Percentiles rank a stretch among this genome's conserved stretches.
Conservation (phyloP, 2,113 vertebrate genomes). For the Hyla sarda region DNA sequence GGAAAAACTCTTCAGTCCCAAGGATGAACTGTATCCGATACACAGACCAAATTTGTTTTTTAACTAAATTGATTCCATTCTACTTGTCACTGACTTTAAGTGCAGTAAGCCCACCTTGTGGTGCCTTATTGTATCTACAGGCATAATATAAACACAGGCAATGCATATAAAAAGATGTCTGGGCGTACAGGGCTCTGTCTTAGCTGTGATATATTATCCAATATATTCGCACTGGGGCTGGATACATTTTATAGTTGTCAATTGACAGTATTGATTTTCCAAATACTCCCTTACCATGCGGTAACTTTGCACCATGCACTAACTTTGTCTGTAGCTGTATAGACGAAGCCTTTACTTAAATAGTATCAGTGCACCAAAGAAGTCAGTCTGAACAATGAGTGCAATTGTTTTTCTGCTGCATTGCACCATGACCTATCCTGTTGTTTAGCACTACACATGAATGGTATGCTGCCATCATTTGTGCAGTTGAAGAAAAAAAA, state of each 20-base stretch:
- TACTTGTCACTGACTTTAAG: neutral
- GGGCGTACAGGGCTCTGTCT: neutral
- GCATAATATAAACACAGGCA: neutral
- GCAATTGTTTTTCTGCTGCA: neutral
- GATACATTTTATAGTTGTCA: neutral
- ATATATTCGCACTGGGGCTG: neutral
- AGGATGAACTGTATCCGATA: constrained; percentile 37
- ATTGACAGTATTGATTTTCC: no score
- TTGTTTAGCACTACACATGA: neutral
- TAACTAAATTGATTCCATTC: constrained; percentile 10
- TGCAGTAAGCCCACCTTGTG: neutral
- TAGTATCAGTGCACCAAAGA: neutral
- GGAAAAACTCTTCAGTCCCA: constrained; percentile 65
- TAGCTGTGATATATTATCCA: neutral
- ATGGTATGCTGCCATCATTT: neutral
- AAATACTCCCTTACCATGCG: no score
- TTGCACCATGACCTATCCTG: neutral
- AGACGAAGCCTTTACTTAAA: neutral
- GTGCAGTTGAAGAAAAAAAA: no score
- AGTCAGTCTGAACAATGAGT: neutral
- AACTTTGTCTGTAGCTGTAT: neutral
- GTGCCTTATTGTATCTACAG: constrained; percentile 11
- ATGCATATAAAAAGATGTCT: neutral
- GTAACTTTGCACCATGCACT: neutral
- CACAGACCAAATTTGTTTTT: constrained; percentile 23